Conservation (phyloP, 2,113 vertebrate genomes). For the Nothoprocta pentlandii region DNA sequence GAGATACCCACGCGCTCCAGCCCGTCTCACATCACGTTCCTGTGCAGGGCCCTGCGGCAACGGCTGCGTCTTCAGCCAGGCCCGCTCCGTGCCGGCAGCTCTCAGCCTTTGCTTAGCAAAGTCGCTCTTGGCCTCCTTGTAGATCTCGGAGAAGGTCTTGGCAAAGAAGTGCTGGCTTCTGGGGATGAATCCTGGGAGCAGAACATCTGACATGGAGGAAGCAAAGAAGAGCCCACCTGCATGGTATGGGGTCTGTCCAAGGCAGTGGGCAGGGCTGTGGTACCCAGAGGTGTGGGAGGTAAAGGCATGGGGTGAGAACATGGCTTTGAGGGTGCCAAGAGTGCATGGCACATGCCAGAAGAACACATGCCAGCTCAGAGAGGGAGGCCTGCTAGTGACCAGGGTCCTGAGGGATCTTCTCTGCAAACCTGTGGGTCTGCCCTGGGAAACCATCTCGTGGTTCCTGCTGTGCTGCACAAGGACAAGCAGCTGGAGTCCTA, state of each 20-base stretch:
- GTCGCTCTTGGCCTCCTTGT: conserved; percentile 68
- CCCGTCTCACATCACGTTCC: conserved; percentile 33
- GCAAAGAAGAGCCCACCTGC: background rate
- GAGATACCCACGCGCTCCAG: background rate
- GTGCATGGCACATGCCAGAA: background rate
- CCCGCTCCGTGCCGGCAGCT: background rate
- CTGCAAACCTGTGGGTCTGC: background rate
- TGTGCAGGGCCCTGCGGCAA: background rate
- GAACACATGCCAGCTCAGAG: background rate
- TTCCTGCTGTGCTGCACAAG: background rate
- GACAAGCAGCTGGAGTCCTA: background rate
- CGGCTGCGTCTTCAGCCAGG: background rate
- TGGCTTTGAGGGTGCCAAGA: background rate
- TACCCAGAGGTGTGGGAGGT: background rate
- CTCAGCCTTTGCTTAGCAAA: conserved; percentile 6
- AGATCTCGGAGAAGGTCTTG: conserved; percentile 75
- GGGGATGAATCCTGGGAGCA: conserved; percentile 77
- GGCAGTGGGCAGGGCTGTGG: rapidly evolving
- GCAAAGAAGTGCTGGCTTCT: conserved; percentile 79
- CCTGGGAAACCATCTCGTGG: background rate
- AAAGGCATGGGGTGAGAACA: rapidly evolving
- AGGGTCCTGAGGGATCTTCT: background rate
- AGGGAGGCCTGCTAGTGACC: rapidly evolving
- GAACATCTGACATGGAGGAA: background rate
- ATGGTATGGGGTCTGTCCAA: background rate